Conservation (phyloP, 1,140 invertebrate genomes). For the Phocides pigmalion region DNA sequence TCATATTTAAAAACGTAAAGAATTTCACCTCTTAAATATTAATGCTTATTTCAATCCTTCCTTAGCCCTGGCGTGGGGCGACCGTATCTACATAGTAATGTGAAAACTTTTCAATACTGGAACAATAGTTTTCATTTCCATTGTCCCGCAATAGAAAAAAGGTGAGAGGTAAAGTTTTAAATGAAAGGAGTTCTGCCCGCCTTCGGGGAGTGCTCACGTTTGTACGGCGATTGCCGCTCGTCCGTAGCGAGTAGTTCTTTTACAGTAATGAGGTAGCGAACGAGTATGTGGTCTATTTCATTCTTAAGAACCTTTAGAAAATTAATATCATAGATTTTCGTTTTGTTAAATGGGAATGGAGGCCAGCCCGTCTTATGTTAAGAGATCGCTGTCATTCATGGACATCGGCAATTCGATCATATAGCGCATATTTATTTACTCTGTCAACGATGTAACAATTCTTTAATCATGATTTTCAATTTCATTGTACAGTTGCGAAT, state of each 20-base stretch:
- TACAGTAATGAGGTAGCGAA: background rate
- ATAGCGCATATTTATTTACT: too few species aligned
- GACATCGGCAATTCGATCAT: too few species aligned
- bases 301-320: background rate
- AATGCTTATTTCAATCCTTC: conserved; percentile 23
- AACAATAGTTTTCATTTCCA: conserved; percentile 34
- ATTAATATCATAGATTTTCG: background rate
- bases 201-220: conserved; percentile 1
- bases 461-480: too few species aligned
- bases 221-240: background rate
- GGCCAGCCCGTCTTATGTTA: too few species aligned
- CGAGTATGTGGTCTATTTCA: background rate
- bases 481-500: too few species aligned
- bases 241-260: background rate
- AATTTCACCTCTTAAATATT: conserved; percentile 21
- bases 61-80: conserved; percentile 2
- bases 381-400: too few species aligned
- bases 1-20: conserved; percentile 4
- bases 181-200: conserved; percentile 27
- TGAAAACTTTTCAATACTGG: conserved; percentile 33
- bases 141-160: conserved; percentile 33
- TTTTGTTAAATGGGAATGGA: too few species aligned
- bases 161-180: conserved; percentile 33
- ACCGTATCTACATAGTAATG: conserved; percentile 32
- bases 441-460: too few species aligned